A percentile compares a stretch with the other conserved stretches of the same genome.
Evolutionary conservation across 2,113 vertebrate genomes (phyloP).

Genomic region (Lonchura striata): DNA sequence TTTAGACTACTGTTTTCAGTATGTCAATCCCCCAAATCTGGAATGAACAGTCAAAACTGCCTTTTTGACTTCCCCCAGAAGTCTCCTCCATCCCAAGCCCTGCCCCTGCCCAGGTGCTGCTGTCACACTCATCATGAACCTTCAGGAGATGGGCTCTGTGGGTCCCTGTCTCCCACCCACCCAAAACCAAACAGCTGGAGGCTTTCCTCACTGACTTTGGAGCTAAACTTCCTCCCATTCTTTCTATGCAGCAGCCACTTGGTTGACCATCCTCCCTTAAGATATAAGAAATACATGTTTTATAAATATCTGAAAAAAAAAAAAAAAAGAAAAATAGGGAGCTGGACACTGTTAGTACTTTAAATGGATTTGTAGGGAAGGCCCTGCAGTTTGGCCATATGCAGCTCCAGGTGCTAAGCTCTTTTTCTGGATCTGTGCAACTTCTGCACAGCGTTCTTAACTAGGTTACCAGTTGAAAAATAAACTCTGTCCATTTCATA

Average conservation of each 20-base stretch:
- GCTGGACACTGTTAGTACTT: neutral
- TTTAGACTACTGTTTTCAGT: neutral
- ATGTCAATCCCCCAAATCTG: neutral
- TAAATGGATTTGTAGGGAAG: neutral
- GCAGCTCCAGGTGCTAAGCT: neutral
- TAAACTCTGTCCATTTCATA: neutral
- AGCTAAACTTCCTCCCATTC: neutral
- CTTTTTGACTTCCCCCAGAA: neutral
- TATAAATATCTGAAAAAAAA: neutral
- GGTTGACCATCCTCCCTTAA: neutral
- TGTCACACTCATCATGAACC: neutral
- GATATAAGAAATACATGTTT: neutral
- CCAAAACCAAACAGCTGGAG: neutral
- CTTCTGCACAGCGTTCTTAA: neutral
- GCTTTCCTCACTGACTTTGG: neutral
- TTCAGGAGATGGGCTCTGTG: neutral
- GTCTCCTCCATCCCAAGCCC: neutral
- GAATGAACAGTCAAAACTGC: neutral
- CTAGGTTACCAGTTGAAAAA: neutral
- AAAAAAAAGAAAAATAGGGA: neutral
- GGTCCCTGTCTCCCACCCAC: neutral
- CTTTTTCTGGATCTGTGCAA: neutral
- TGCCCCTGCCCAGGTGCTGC: neutral
- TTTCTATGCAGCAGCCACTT: neutral
- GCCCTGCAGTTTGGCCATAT: neutral